Base-by-base conservation (phyloP, 2,888 invertebrate genomes). In the Sphaerophoria rueppellii region DNA sequence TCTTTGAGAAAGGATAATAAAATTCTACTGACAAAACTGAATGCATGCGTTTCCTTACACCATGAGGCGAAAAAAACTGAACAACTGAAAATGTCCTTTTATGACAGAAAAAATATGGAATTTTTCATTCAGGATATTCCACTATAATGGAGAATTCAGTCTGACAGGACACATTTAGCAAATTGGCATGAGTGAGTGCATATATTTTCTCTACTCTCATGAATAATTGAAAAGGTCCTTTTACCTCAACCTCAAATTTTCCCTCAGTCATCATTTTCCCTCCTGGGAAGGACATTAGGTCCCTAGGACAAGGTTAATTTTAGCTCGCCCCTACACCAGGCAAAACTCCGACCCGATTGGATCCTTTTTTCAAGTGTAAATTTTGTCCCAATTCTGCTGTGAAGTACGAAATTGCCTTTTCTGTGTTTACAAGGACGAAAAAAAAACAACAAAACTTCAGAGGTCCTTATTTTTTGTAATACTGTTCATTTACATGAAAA, bases 151-250 rank as follows among this genome's bases (percentile, higher is more conserved):
- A 67, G 63, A 24, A 2, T 24, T 43, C 61, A 37, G 14, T 69
- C 63, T 32, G 58, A 67, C 52, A 74, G 70, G 60, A 79, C 79
- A 79, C 79, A 74, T 50, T 50, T 54, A 71, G 74, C 71, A 85
- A 85, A 65, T 85, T 83, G 82, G 74, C 79, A 61, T 24, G 24
- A 24, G 24, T 24, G 24, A 54, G 52, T 35, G 48, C 61, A 71
- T 43, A 40, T 69, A 12, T 65, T 65, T 50, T 50, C 16, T 16
- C 34, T 34, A 40, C 35, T 61, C 80, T 85, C 76, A 85, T 85
- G 83, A 85, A 85, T 85, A 80, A 85, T 85, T 85, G 80, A 85
- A 76, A 63, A 80, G 76, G 76, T 72, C 63, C 75, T 79, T 37
- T 60, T 54, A 34, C 4, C 1, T n/a, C 11, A 37, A 14, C 35